Percentiles rank a stretch among this genome's conserved stretches.
Evolutionary conservation across 2,797 vertebrate genomes (phyloP).

Genomic region (Myiothlypis coronata): DNA sequence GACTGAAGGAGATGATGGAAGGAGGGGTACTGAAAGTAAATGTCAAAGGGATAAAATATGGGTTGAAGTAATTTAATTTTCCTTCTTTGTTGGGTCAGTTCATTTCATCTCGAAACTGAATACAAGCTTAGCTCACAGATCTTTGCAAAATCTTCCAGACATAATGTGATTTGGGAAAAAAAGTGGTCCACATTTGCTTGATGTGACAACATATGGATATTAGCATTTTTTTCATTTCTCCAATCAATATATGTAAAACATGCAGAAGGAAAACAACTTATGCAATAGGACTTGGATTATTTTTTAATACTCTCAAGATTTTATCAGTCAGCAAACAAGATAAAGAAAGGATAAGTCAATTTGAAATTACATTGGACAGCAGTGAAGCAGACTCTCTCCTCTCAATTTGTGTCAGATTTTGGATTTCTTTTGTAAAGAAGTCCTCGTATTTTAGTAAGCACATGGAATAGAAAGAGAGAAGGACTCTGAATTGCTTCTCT

Average conservation of each 20-base stretch:
- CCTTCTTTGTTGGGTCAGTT: neutral
- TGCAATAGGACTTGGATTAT: neutral
- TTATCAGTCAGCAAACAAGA: slow-evolving; percentile 20
- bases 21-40: slow-evolving; percentile 24
- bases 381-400: slow-evolving; percentile 1
- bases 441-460: neutral
- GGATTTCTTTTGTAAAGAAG: neutral
- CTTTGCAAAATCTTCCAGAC: slow-evolving; percentile 14
- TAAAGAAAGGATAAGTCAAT: slow-evolving; percentile 27
- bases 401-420: neutral
- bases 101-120: slow-evolving; percentile 30
- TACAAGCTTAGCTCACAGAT: slow-evolving; percentile 16
- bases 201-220: slow-evolving; percentile 29
- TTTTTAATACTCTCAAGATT: slow-evolving; percentile 38
- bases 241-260: neutral
- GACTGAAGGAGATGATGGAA: neutral
- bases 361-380: neutral
- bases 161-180: slow-evolving; percentile 40
- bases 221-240: slow-evolving; percentile 19
- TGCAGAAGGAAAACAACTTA: neutral
- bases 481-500: neutral
- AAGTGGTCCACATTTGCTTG: neutral
- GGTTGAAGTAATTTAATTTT: slow-evolving; percentile 41
- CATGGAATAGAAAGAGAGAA: neutral
- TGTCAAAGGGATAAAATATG: slow-evolving; percentile 47